Evolutionary conservation across 2,797 vertebrate genomes (phyloP), one percentile per base, ranked within the genome.

Genomic region (Clarias laeviceps): DNA sequence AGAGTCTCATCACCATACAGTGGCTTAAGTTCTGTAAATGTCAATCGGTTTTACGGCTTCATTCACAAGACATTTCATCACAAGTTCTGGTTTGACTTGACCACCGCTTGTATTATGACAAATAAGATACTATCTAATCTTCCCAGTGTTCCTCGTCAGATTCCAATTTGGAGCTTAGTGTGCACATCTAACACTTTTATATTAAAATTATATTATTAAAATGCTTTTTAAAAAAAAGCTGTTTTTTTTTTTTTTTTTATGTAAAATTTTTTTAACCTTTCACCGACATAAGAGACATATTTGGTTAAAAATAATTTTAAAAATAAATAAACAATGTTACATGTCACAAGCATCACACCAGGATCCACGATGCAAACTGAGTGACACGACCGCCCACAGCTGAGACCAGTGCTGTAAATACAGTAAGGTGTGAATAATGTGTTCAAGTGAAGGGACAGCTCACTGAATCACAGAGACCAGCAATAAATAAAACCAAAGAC

Each of bases 401-500:
- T 27, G 24, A 50, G 24, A 50, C 20, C 34, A 27, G 29, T 15
- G 76, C 76, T 78, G 50, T 80, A 80, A 80, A 80, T 65, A 45
- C 45, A 45, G 45, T 12, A 64, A 80, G 65, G 61, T 12, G 34
- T 65, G 11, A 40, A 80, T 80, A 65, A 80, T 65, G 37, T 65
- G 65, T n/a, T 27, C n/a, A 27, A 24, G 61, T 45, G 24, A 64
- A 62, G 22, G 78, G 59, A 50, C 78, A 17, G 22, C 27, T 77
- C 18, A 20, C n/a, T 57, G 73, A 27, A 57, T 76, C 37, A 61
- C 11, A 61, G 9, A 61, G 4, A 11, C 37, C 37, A 20, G 34
- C 61, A 29, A 40, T 78, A 84, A 82, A 84, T 77, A 86, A 40
- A 66, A 84, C 82, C 88, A 74, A 66, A 80, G 54, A 57, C n/a